Evolutionary conservation across 2,113 vertebrate species (phyloP).

Genomic region (Petromus typicus): DNA sequence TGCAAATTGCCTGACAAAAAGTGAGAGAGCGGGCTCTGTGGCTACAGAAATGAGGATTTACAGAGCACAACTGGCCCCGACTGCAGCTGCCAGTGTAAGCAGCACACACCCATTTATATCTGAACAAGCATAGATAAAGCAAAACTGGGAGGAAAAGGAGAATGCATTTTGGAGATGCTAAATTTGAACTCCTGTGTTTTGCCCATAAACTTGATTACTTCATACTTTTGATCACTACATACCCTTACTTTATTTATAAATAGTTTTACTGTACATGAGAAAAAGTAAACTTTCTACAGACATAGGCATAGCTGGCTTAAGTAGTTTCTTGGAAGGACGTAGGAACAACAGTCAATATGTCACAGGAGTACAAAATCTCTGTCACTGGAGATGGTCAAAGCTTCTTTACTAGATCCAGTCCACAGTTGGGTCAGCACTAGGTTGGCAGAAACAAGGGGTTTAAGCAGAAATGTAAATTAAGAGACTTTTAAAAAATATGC

Average conservation of each 20-base stretch:
- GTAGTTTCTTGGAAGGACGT: background rate
- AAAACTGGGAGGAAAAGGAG: background rate
- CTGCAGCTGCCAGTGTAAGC: background rate
- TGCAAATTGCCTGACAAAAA: background rate
- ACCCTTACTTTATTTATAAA: constrained; percentile 2
- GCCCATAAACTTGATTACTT: background rate
- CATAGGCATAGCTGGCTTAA: background rate
- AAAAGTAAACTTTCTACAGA: background rate
- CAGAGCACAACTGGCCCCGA: background rate
- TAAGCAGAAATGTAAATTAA: background rate
- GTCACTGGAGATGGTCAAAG: background rate
- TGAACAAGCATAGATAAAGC: background rate
- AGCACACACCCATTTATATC: background rate
- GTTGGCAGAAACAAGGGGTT: background rate
- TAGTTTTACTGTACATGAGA: background rate
- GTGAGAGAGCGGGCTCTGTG: background rate
- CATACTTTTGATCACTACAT: too few species aligned
- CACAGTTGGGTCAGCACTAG: background rate
- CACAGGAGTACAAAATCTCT: background rate
- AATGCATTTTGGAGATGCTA: background rate
- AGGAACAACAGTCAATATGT: background rate
- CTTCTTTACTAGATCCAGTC: background rate
- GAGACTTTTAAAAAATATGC: background rate
- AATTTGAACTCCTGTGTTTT: background rate
- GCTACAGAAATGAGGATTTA: background rate